These are phyloP conservation scores for Asarcornis scutulata DNA, from an alignment of 2,113 vertebrate species.

Conservation along the genomic window DNA sequence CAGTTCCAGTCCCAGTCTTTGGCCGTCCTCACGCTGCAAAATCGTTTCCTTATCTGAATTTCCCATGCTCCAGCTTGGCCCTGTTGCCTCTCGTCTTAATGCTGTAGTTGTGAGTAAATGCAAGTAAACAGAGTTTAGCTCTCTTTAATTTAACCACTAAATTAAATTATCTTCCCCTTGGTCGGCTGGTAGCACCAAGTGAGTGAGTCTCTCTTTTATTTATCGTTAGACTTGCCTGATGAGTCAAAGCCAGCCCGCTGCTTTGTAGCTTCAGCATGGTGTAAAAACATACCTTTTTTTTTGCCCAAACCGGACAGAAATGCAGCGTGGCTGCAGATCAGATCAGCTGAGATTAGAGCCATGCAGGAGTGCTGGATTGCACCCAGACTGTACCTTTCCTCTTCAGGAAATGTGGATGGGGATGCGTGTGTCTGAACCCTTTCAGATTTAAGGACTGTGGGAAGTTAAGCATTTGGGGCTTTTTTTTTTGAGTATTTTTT, in stretches of 20 bases:
- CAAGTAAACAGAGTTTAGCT: not conserved
- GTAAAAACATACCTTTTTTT: not conserved
- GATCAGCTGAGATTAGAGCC: not conserved
- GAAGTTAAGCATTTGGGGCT: not conserved
- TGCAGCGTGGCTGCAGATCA: not conserved
- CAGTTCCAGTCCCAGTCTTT: not conserved
- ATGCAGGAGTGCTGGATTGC: not conserved
- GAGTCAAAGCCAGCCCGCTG: not conserved
- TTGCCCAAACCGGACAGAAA: not conserved
- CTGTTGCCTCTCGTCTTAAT: not conserved
- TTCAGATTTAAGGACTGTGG: not conserved
- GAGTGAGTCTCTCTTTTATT: not conserved
- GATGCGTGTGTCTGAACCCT: not conserved
- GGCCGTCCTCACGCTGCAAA: not conserved
- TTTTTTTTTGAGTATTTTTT: not conserved
- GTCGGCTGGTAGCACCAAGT: not conserved
- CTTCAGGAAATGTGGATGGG: not conserved
- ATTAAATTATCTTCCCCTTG: not conserved
- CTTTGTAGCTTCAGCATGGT: not conserved
- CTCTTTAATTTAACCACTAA: not conserved
- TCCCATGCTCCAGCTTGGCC: not conserved
- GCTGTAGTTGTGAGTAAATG: not conserved
- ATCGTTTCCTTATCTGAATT: not conserved
- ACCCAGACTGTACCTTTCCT: not conserved
- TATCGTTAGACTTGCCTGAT: not conserved